Conservation (phyloP, 2,888 invertebrate species). For the Chymomyza fuscimana region DNA sequence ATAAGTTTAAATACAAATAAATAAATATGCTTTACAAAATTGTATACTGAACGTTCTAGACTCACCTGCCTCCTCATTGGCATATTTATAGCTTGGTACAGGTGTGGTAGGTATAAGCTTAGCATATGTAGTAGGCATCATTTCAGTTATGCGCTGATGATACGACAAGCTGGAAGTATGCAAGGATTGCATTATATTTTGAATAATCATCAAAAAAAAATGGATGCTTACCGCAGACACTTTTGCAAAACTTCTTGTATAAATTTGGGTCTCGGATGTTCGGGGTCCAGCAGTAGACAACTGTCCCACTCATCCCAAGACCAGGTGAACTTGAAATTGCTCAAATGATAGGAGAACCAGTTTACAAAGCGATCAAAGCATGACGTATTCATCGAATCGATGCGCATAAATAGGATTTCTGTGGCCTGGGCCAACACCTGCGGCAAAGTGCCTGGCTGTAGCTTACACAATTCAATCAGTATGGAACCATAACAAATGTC, state of each 20-base stretch:
- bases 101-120: constrained; percentile 92
- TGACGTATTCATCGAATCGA: constrained; percentile 97
- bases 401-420: constrained; percentile 96
- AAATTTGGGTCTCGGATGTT: constrained; percentile 96
- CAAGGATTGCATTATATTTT: neutral
- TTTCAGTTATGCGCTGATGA: constrained; percentile 94
- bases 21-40: constrained; percentile 18
- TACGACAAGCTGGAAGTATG: constrained; percentile 88
- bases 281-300: constrained; percentile 89
- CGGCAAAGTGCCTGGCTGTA: constrained; percentile 98
- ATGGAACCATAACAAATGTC: constrained; percentile 97
- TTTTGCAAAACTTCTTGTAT: constrained; percentile 94
- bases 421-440: constrained; percentile 98
- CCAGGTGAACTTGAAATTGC: constrained; percentile 99
- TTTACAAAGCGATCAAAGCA: constrained; percentile 97
- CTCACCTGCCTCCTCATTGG: constrained; percentile 93
- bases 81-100: constrained; percentile 93
- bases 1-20: neutral
- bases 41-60: constrained; percentile 47
- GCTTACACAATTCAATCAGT: constrained; percentile 96
- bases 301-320: constrained; percentile 98
- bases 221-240: constrained; percentile 87
- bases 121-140: constrained; percentile 93
- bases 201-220: neutral
- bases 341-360: constrained; percentile 99